phyloP scores from a whole-genome alignment of 2,113 vertebrate genomes.

The Malurus elegans region DNA sequence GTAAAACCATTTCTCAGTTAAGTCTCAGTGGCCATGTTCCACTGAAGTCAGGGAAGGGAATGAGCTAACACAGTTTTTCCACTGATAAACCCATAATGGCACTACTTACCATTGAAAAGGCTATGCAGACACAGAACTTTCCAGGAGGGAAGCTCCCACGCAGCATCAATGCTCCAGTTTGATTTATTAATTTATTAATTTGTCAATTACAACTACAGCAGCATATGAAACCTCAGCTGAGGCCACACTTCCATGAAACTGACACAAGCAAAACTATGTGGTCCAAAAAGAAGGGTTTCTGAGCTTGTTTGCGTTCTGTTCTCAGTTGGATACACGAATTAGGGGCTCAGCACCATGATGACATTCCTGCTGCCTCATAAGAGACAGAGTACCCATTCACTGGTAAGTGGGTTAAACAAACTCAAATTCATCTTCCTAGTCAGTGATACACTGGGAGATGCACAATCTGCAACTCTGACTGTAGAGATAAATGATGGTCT shows the following conservation, averaged over 20 bases:
- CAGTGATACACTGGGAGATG: background rate
- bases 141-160: background rate
- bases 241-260: background rate
- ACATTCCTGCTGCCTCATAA: background rate
- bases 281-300: background rate
- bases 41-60: background rate
- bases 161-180: rapidly evolving
- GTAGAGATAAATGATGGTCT: background rate
- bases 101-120: background rate
- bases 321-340: background rate
- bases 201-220: background rate
- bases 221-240: background rate
- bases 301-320: background rate
- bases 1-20: background rate
- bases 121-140: rapidly evolving
- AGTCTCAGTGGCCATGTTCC: rapidly evolving
- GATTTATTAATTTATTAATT: background rate
- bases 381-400: background rate
- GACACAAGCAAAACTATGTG: background rate
- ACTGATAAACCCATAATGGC: background rate
- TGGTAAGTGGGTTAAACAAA: background rate
- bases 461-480: background rate
- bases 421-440: background rate
- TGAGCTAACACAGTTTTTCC: background rate
- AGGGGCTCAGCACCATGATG: background rate